A percentile compares a stretch with the other conserved stretches of the same genome.
Conservation (phyloP, 2,797 vertebrate genomes). For the Acrossocheilus fasciatus region DNA sequence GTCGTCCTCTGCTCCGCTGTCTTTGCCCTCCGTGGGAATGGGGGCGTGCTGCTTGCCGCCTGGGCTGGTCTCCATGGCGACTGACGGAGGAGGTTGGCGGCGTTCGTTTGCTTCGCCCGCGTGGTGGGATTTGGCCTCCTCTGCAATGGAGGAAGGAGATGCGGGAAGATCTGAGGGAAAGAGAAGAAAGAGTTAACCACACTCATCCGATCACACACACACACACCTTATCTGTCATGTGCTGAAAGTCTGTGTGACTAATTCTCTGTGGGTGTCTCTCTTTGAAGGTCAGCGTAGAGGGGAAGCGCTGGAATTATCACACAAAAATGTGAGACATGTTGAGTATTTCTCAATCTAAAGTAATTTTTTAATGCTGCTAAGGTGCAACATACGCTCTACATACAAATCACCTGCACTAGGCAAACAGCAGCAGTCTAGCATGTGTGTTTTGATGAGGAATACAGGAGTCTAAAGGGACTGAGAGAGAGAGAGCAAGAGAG, state of each 20-base stretch:
- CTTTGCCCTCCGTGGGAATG: conserved; percentile 72
- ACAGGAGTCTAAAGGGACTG: background rate
- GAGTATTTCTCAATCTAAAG: background rate
- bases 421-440: conserved; percentile 5
- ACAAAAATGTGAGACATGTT: background rate
- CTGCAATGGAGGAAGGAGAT: conserved; percentile 71
- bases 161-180: conserved; percentile 74
- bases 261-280: conserved; percentile 34
- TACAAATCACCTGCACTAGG: conserved; percentile 18
- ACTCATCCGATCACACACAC: background rate
- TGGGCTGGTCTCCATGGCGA: conserved; percentile 79
- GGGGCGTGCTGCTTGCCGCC: conserved; percentile 76
- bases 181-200: conserved; percentile 27
- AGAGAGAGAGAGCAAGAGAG: background rate
- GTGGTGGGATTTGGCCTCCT: conserved; percentile 81
- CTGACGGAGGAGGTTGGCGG: conserved; percentile 71
- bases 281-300: conserved; percentile 47
- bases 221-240: conserved; percentile 45
- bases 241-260: conserved; percentile 45
- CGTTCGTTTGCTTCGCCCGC: conserved; percentile 65
- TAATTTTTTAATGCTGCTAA: background rate
- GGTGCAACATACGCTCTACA: background rate
- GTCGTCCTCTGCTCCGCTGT: conserved; percentile 88
- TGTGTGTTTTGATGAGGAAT: conserved; percentile 25
- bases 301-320: background rate